These are phyloP conservation scores for Martes martes DNA, from an alignment of 2,113 vertebrate species.

Conservation along the genomic window DNA sequence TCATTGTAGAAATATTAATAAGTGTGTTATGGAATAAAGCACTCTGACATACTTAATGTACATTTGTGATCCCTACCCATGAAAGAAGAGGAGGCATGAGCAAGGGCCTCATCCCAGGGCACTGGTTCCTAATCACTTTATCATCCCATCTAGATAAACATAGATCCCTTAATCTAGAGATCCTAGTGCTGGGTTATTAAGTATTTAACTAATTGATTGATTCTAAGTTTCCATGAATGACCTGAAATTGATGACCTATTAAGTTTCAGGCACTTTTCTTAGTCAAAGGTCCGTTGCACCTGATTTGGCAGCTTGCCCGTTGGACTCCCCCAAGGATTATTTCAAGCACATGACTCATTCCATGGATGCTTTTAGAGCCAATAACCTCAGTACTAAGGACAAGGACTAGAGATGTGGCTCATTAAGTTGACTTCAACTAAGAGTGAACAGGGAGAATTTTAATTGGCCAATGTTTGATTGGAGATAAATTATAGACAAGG, in stretches of 20 bases:
- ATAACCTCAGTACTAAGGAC: not conserved
- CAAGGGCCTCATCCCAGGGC: not conserved
- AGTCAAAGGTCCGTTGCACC: not conserved
- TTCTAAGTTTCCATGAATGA: not conserved
- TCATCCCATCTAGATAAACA: fast-evolving
- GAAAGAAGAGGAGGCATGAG: not conserved
- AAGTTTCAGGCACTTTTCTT: conserved; percentile 22
- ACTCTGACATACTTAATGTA: not conserved
- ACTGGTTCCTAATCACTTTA: not conserved
- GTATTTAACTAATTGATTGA: not conserved
- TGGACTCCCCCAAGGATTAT: not conserved
- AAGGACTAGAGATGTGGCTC: not conserved
- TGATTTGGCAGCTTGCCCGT: not conserved
- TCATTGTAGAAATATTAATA: not conserved
- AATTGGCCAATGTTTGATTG: not conserved
- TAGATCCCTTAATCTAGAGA: not conserved
- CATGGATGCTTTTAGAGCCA: not conserved
- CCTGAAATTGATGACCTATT: not conserved
- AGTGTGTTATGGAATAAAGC: not conserved
- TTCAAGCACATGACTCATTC: not conserved
- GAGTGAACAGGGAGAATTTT: not conserved
- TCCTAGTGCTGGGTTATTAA: not conserved
- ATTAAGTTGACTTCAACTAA: not conserved
- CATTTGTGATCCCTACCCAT: not conserved
- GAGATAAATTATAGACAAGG: not conserved